Base-by-base conservation (phyloP, 2,113 vertebrate species). In the Blennius ocellaris region DNA sequence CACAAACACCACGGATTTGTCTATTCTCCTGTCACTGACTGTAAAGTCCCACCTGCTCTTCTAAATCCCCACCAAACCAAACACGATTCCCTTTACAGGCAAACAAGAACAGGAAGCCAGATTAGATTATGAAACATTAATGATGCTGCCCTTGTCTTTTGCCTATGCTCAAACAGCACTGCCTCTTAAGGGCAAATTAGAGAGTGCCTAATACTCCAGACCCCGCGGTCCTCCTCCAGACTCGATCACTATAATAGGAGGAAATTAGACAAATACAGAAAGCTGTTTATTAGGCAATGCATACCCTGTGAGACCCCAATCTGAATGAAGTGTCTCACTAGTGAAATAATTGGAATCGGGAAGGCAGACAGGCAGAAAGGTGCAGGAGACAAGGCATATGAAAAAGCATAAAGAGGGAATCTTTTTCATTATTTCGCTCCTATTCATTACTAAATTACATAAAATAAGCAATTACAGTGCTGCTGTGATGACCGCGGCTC, bases 81-180 rank as follows among this genome's bases (percentile, higher is more conserved):
- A 52, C 11, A 70, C 58, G 51, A 49, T 45, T 65, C 57, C 47
- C 45, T 38, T 67, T 41, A 55, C 17, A 66, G 71, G 77, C 53
- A 73, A 86, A 82, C 61, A 52, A 58, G 50, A 71, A 44, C 48
- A 41, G 45, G 63, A 76, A 36, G 57, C 55, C 41, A 79, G 81
- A 91, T 92, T 85, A 81, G 75, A 83, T 82, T 67, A 87, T 88
- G 59, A 91, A 91, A 85, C 72, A 84, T 89, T 86, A 82, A 91
- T 85, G 84, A 80, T 48, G 12, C 45, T 4, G 48, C 63, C 70
- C 62, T 64, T 36, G 16, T 82, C 74, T 68, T n/a, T 60, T 45
- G 56, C 47, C 16, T n/a, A n/a, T 72, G 40, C 54, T 66, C 41
- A 30, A 45, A 56, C 9, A 65, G 63, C 44, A 16, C 61, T 30